Conservation (phyloP, 2,888 invertebrate genomes). For the Odontocerum albicorne region DNA sequence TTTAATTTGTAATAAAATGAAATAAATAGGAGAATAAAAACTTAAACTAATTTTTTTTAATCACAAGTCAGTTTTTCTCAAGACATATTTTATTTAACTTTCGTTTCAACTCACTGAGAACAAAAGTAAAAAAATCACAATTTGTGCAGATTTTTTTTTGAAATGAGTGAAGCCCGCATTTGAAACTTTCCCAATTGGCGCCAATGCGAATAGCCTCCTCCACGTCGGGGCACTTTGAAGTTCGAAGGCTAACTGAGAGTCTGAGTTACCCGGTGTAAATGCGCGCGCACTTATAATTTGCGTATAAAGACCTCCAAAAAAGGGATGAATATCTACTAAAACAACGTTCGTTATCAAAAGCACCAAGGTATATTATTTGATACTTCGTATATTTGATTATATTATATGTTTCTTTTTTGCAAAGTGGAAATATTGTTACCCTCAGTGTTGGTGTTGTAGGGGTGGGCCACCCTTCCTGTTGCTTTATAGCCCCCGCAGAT, state of each 20-base stretch:
- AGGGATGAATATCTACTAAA: too few species aligned
- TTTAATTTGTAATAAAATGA: too few species aligned
- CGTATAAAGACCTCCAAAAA: background rate
- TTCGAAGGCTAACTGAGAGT: conserved; percentile 14
- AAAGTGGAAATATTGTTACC: background rate
- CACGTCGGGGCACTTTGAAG: conserved; percentile 1
- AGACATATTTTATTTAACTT: too few species aligned
- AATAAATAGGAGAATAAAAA: too few species aligned
- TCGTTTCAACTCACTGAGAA: too few species aligned
- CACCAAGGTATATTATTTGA: too few species aligned
- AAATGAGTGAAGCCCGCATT: background rate
- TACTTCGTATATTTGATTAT: background rate
- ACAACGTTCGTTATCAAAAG: too few species aligned
- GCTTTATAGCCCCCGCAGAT: conserved; percentile 22
- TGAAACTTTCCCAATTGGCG: background rate
- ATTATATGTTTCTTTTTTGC: background rate
- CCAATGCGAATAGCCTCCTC: background rate
- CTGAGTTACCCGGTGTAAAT: conserved; percentile 2
- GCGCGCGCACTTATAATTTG: conserved; percentile 13
- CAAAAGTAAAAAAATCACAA: too few species aligned
- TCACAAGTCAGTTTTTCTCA: too few species aligned
- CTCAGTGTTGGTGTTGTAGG: conserved; percentile 1
- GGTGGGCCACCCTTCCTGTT: conserved; percentile 21
- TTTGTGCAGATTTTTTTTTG: too few species aligned
- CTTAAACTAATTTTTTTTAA: too few species aligned